Base-by-base conservation (phyloP, 2,113 vertebrate species). In the Bucco capensis region DNA sequence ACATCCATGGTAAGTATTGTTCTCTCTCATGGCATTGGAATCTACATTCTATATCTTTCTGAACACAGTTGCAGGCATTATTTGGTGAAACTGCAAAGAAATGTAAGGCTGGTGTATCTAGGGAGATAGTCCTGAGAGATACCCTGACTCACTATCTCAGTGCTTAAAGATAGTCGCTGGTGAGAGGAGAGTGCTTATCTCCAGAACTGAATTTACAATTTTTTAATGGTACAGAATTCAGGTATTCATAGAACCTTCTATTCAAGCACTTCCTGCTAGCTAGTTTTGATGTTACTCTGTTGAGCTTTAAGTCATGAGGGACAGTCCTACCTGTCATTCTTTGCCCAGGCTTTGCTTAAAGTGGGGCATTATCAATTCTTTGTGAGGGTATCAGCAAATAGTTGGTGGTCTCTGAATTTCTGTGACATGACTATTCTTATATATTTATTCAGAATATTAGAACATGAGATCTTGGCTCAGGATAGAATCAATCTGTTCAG, bases 401-500 rank as follows among this genome's bases (percentile, higher is more conserved):
- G 47, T 33, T 86, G 51, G 67, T 72, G 35, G 40, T 78, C 49
- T 31, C 28, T 92, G 42, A 69, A 72, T 84, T 81, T 77, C 21
- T 67, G n/a, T 75, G 51, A 27, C 1, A 3, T 42, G 42, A n/a
- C 53, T 88, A 12, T 93, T 80, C 71, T 88, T 67, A 44, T 9
- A 1, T 58, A 74, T 77, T 86, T 31, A 74, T 82, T 81, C 70
- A 81, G 46, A 83, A 61, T 90, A 82, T 31, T 88, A 81, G 61
- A 94, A 69, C 18, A 14, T 81, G 73, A 78, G 54, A 78, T 31
- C 25, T 90, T 86, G 66, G 61, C 74, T 89, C 25, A 76, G 64
- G 78, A 42, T 79, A 82, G 81, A 76, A 89, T n/a, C n/a, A n/a
- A 57, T 90, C 77, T 84, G 54, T 89, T 87, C 44, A 86, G 62